These are phyloP conservation scores for Pelodiscus sinensis DNA, from an alignment of 2,113 vertebrate species.

Conservation along the genomic window DNA sequence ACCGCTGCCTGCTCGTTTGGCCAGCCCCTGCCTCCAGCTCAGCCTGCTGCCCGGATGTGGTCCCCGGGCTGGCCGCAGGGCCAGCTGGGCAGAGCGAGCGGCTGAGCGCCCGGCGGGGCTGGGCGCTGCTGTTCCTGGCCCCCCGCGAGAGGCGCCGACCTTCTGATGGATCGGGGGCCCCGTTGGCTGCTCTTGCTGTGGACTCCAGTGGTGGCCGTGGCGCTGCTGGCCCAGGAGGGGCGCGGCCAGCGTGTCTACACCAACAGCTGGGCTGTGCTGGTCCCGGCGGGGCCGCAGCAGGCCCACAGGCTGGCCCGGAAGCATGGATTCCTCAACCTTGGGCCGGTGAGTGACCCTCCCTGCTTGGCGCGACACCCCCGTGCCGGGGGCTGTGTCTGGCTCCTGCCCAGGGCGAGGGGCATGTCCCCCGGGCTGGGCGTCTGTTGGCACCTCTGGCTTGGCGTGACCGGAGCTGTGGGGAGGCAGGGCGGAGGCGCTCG, in stretches of 20 bases:
- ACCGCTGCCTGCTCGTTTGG: background rate
- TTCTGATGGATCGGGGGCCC: slow-evolving; percentile 82
- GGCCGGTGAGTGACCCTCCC: slow-evolving; percentile 81
- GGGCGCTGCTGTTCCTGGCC: background rate
- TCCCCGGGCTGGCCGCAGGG: background rate
- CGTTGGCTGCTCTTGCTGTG: slow-evolving; percentile 76
- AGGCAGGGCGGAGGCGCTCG: too few species aligned
- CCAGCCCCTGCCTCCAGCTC: background rate
- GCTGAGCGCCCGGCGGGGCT: background rate
- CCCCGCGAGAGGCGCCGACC: slow-evolving; percentile 24
- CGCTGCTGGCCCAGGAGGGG: slow-evolving; percentile 74
- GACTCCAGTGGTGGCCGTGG: slow-evolving; percentile 82
- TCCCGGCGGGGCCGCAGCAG: slow-evolving; percentile 83
- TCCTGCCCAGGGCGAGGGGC: too few species aligned
- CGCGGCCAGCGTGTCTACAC: slow-evolving; percentile 85
- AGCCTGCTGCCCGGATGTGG: background rate
- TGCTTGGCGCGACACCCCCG: background rate
- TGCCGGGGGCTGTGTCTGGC: too few species aligned
- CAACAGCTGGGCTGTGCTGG: slow-evolving; percentile 93
- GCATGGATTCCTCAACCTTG: slow-evolving; percentile 93
- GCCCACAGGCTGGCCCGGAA: slow-evolving; percentile 88
- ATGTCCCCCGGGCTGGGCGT: too few species aligned
- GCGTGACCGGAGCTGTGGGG: too few species aligned
- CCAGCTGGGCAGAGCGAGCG: background rate
- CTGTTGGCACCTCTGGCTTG: background rate